Percentiles rank a stretch among this genome's conserved stretches.
Conservation (phyloP, 2,888 invertebrate species). For the Cancer borealis region DNA sequence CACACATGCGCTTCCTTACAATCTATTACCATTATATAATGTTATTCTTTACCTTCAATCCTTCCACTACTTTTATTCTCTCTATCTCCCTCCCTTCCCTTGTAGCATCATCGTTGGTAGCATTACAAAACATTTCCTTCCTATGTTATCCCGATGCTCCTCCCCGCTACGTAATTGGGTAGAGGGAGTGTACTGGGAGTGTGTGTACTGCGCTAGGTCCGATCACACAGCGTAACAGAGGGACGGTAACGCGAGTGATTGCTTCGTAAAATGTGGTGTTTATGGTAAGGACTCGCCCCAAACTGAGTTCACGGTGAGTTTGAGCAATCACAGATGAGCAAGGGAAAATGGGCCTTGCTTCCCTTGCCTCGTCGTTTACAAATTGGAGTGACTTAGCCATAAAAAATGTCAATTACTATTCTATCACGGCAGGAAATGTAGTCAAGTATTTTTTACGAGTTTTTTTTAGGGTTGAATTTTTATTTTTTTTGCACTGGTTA, state of each 20-base stretch:
- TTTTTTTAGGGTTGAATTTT: not conserved
- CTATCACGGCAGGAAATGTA: conserved; percentile 14
- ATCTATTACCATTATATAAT: too few species aligned
- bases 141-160: not conserved
- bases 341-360: not conserved
- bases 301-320: not conserved
- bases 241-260: conserved; percentile 10
- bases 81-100: conserved; percentile 32
- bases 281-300: not conserved
- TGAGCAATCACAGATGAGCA: not conserved
- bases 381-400: not conserved
- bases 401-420: conserved; percentile 10
- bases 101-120: not conserved
- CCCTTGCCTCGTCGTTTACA: not conserved
- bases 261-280: not conserved
- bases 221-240: not conserved
- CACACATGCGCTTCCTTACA: not conserved
- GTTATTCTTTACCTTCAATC: not conserved
- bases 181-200: not conserved
- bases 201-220: not conserved
- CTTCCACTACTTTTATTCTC: not conserved
- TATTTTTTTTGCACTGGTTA: not conserved
- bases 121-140: conserved; percentile 14
- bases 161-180: not conserved
- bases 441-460: not conserved